These are phyloP conservation scores for Drosophila trapezifrons DNA, from an alignment of 1,140 invertebrate genomes.

Conservation along the genomic window DNA sequence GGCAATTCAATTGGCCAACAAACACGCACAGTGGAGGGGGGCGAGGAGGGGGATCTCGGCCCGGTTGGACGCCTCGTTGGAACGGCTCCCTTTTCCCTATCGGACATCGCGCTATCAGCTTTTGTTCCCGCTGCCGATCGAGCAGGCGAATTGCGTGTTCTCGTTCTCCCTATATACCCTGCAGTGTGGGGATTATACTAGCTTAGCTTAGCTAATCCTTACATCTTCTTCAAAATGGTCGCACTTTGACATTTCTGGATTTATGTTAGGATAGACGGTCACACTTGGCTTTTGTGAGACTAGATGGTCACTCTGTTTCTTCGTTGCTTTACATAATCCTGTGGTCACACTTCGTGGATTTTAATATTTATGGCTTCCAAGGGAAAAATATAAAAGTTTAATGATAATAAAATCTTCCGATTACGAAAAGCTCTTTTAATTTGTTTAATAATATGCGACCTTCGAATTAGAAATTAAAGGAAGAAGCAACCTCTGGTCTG, in stretches of 20 bases:
- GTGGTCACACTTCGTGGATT: not conserved
- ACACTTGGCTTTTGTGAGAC: too few relatives aligned
- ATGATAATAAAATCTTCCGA: not conserved
- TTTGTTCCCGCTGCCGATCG: slow-evolving; percentile 35
- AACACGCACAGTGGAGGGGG: slow-evolving; percentile 37
- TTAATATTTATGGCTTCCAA: not conserved
- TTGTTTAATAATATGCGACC: too few relatives aligned
- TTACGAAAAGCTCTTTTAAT: not conserved
- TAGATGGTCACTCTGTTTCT: not conserved
- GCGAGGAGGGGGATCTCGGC: slow-evolving; percentile 14
- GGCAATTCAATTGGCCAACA: slow-evolving; percentile 57
- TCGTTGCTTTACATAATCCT: not conserved
- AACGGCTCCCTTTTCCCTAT: slow-evolving; percentile 30
- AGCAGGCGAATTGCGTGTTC: slow-evolving; percentile 25
- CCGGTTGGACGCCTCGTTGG: slow-evolving; percentile 37
- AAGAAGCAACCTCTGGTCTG: too few relatives aligned
- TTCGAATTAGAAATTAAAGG: too few relatives aligned
- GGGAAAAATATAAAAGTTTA: not conserved
- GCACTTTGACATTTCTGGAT: not conserved
- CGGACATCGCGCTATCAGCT: slow-evolving; percentile 37
- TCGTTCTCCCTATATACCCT: slow-evolving; percentile 19
- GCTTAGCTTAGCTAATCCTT: not conserved
- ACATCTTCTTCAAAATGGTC: not conserved
- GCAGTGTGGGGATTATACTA: not conserved
- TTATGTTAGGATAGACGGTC: too few relatives aligned